These are phyloP conservation scores for Gallinago nigripennis DNA, from an alignment of 2,797 vertebrate genomes.

Conservation along the genomic window DNA sequence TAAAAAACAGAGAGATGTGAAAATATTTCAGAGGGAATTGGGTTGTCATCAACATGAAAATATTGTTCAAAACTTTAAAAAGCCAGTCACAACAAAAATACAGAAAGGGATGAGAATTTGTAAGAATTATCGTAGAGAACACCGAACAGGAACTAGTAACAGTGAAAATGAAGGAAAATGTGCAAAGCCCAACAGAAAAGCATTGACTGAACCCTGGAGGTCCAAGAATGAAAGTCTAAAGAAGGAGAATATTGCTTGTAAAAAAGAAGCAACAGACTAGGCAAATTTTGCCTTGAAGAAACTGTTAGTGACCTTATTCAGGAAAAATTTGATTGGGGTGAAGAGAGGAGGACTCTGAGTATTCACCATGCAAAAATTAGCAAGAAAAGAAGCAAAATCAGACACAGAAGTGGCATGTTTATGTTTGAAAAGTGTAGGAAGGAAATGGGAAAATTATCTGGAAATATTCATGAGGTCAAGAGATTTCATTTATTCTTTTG, in stretches of 20 bases:
- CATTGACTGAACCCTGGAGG: neutral
- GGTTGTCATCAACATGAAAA: neutral
- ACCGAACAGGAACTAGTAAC: neutral
- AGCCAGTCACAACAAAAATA: neutral
- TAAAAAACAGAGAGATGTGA: neutral
- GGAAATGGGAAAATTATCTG: slow-evolving; percentile 16
- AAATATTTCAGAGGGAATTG: neutral
- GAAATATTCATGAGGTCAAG: neutral
- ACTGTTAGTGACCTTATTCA: neutral
- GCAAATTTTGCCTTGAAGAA: neutral
- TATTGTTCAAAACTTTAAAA: neutral
- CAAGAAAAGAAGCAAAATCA: neutral
- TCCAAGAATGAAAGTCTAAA: neutral
- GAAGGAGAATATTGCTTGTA: neutral
- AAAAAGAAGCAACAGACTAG: neutral
- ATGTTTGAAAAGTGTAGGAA: neutral
- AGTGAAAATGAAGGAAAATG: neutral
- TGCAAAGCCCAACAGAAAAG: neutral
- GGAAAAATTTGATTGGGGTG: neutral
- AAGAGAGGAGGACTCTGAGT: neutral
- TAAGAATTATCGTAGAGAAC: neutral
- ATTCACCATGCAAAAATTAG: neutral
- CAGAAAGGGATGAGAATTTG: neutral
- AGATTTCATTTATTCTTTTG: neutral
- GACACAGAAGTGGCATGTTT: neutral